A percentile compares a stretch with the other conserved stretches of the same genome.
Evolutionary conservation across 2,113 vertebrate species (phyloP).

Genomic region (Pygoscelis adeliae): DNA sequence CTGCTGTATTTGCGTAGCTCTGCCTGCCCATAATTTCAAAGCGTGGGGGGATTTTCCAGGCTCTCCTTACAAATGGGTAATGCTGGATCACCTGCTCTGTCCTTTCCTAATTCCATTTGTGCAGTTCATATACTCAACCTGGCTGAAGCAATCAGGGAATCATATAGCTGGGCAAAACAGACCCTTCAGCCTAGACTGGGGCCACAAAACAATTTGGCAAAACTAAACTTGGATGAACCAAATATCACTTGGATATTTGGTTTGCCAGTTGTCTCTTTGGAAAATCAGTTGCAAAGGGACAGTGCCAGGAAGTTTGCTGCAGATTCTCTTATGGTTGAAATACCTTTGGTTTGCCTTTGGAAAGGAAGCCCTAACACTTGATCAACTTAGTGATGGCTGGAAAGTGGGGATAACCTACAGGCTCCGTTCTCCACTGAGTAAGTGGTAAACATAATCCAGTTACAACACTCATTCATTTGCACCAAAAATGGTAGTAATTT

Average conservation of each 20-base stretch:
- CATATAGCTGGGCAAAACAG: fast-evolving
- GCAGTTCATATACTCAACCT: background rate
- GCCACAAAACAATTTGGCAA: background rate
- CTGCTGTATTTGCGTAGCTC: background rate
- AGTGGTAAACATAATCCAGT: background rate
- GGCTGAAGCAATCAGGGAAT: background rate
- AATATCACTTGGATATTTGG: background rate
- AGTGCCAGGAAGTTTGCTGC: background rate
- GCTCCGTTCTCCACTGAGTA: background rate
- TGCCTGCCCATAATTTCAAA: background rate
- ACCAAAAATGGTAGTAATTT: background rate
- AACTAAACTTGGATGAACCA: background rate
- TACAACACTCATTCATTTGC: background rate
- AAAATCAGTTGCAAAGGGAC: background rate
- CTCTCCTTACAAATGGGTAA: background rate
- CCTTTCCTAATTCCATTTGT: background rate
- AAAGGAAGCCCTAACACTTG: background rate
- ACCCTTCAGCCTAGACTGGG: background rate
- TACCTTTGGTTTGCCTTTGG: background rate
- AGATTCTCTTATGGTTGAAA: background rate
- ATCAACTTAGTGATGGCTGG: background rate
- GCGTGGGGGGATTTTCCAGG: background rate
- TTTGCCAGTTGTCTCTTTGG: background rate
- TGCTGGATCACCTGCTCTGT: background rate
- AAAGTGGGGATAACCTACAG: background rate